Evolutionary conservation across 2,113 vertebrate species (phyloP).

Genomic region (Mormyrus lacerda): DNA sequence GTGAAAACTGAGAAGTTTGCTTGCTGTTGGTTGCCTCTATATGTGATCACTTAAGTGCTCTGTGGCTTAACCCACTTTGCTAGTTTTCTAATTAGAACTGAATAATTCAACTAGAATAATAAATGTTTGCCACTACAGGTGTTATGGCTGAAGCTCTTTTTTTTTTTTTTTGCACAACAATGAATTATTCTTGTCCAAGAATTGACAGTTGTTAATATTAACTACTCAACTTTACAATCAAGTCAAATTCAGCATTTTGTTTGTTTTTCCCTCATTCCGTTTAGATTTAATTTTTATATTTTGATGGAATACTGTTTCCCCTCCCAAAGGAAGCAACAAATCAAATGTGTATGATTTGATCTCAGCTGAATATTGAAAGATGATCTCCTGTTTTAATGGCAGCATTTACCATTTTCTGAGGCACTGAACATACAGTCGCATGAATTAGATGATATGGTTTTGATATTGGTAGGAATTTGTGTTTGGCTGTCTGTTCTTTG

Average conservation of each 20-base stretch:
- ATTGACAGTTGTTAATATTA: neutral
- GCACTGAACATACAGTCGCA: neutral
- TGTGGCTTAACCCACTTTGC: neutral
- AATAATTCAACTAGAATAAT: neutral
- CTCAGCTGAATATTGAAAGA: neutral
- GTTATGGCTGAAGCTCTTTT: neutral
- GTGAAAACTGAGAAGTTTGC: neutral
- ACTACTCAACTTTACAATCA: neutral
- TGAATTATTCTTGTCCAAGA: neutral
- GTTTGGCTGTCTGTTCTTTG: neutral
- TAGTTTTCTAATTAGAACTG: neutral
- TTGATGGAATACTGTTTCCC: neutral
- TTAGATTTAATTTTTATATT: neutral
- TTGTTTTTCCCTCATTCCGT: neutral
- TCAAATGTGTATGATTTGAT: neutral
- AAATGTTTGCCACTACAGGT: neutral
- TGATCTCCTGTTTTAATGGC: neutral
- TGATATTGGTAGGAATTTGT: neutral
- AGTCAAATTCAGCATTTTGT: neutral
- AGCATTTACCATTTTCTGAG: neutral
- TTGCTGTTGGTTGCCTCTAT: neutral
- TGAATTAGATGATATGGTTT: neutral
- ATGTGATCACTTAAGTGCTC: neutral
- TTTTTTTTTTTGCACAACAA: neutral
- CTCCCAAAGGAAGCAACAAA: neutral